A percentile compares a stretch with the other conserved stretches of the same genome.
These are phyloP conservation scores for Cinclus cinclus DNA, from an alignment of 2,113 vertebrate species.

Conservation along the genomic window DNA sequence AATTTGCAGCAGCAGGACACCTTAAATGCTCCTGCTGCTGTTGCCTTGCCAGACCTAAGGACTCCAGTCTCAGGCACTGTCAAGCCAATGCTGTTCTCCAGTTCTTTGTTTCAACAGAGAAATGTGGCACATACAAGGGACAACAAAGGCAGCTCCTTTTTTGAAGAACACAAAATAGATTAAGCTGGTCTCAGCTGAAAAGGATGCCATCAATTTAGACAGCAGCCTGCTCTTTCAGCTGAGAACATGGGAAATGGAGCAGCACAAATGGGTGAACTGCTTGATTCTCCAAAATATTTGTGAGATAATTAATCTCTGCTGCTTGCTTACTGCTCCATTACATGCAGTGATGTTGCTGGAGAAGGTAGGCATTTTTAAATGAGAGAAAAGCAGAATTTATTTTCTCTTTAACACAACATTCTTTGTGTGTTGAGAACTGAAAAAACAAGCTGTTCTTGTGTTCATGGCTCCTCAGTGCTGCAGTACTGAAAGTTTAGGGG, in stretches of 20 bases:
- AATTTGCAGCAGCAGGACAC: background rate
- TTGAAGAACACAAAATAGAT: constrained; percentile 55
- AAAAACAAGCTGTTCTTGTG: constrained; percentile 43
- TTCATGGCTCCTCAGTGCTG: background rate
- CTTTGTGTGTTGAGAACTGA: constrained; percentile 45
- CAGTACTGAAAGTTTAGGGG: constrained; percentile 29
- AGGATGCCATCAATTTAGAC: constrained; percentile 60
- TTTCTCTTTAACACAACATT: constrained; percentile 47
- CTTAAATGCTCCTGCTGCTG: background rate
- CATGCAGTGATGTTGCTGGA: constrained; percentile 6
- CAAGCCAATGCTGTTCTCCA: constrained; percentile 36
- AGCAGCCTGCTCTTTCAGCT: constrained; percentile 60
- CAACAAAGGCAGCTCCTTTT: constrained; percentile 41
- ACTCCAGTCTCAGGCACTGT: background rate
- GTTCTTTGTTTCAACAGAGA: constrained; percentile 29
- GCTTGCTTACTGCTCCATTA: constrained; percentile 49
- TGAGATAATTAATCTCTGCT: constrained; percentile 66
- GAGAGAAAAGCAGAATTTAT: constrained; percentile 47
- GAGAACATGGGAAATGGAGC: constrained; percentile 61
- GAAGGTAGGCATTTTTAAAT: constrained; percentile 51
- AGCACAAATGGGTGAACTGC: constrained; percentile 58
- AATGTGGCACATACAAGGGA: constrained; percentile 27
- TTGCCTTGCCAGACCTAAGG: constrained; percentile 41
- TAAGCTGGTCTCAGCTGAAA: constrained; percentile 63
- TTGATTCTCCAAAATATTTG: constrained; percentile 63